Conservation (phyloP, 2,888 invertebrate genomes). For the Diadromus collaris region DNA sequence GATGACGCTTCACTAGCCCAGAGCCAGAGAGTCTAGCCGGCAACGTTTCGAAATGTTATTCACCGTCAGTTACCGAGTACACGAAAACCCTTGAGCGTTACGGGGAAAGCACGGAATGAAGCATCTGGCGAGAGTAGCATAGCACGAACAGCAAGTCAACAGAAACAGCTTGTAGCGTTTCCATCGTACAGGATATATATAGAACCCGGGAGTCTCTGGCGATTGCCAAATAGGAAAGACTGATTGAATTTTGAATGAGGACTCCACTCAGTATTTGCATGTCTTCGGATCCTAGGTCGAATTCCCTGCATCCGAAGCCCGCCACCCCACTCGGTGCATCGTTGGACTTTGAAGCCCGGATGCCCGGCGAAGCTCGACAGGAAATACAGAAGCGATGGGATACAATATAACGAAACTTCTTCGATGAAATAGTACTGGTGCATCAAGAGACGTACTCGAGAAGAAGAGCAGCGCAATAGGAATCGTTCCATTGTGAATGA, state of each 20-base stretch:
- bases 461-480: not conserved
- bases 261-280: conserved; percentile 4
- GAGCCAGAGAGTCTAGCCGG: not conserved
- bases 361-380: not conserved
- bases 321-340: not conserved
- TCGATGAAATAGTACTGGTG: not conserved
- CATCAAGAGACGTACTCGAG: not conserved
- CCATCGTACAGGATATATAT: not conserved
- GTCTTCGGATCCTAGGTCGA: not conserved
- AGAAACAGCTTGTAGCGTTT: conserved; percentile 9
- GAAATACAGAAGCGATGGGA: not conserved
- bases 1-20: not conserved
- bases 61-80: conserved; percentile 12
- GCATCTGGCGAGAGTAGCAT: conserved; percentile 17
- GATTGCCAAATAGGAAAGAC: conserved; percentile 39
- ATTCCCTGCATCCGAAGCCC: not conserved
- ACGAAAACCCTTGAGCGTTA: conserved; percentile 23
- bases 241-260: conserved; percentile 43
- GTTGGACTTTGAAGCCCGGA: conserved; percentile 7
- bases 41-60: conserved; percentile 45
- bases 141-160: not conserved
- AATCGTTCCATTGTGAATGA: conserved; percentile 5
- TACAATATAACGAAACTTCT: not conserved
- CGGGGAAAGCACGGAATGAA: conserved; percentile 1
- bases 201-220: conserved; percentile 1